Percentiles rank a stretch among this genome's conserved stretches.
phyloP scores from a whole-genome alignment of 2,888 invertebrate genomes.

The Endotricha flammealis region DNA sequence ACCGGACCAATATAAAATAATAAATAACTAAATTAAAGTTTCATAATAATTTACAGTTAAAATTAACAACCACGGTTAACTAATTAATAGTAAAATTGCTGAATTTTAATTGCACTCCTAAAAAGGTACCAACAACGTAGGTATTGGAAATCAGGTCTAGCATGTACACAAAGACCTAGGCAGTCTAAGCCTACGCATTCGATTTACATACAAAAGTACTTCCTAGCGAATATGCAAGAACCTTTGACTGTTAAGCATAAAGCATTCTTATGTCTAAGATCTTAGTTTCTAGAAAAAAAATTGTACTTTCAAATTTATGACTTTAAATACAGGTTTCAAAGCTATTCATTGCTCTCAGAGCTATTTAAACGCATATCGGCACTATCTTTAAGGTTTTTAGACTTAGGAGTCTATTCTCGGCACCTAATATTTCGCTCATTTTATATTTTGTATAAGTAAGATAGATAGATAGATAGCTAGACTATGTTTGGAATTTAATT shows the following conservation, averaged over 20 bases:
- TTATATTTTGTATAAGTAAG: too few relatives aligned
- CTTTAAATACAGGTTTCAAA: too few relatives aligned
- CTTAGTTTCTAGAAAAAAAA: constrained; percentile 19
- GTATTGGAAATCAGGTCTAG: constrained; percentile 43
- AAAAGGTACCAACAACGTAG: constrained; percentile 21
- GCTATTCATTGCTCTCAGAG: too few relatives aligned
- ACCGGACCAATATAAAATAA: too few relatives aligned
- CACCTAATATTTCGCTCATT: too few relatives aligned
- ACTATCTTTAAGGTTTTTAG: too few relatives aligned
- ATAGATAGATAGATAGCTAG: too few relatives aligned
- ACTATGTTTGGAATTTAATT: too few relatives aligned
- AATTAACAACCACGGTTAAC: neutral
- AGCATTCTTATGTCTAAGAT: constrained; percentile 41
- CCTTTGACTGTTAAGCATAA: constrained; percentile 62
- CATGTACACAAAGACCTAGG: constrained; percentile 39
- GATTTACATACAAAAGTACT: constrained; percentile 77
- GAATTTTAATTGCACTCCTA: constrained; percentile 24
- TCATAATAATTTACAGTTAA: neutral
- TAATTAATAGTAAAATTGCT: constrained; percentile 11
- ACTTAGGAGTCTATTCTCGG: too few relatives aligned
- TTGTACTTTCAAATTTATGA: constrained; percentile 21
- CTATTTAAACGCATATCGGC: too few relatives aligned
- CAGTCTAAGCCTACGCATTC: constrained; percentile 60
- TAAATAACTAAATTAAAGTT: too few relatives aligned
- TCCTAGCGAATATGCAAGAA: constrained; percentile 47